Base-by-base conservation (phyloP, 2,797 vertebrate species). In the Leptodactylus fallax region DNA sequence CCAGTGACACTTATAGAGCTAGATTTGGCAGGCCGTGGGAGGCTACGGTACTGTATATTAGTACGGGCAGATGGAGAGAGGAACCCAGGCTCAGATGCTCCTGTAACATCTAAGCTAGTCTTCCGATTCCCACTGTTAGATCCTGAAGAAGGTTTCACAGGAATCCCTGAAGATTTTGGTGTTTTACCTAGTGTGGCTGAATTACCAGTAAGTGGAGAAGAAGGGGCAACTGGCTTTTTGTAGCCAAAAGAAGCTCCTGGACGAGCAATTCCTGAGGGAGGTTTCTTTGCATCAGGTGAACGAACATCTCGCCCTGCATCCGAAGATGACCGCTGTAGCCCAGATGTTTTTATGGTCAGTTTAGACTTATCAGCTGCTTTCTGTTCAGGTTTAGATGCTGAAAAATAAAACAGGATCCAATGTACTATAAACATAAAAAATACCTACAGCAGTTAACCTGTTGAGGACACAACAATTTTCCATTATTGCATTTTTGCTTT, bases 21-120 rank as follows among this genome's bases (percentile, higher is more conserved):
- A 36, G 98, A 97, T 92, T 99, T 99, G 79, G 98, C 97, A 0
- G 98, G 98, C n/a, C 98, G 97, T 19, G 98, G 98, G 90, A 99
- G 95, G 91, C 98, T 99, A 87, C 98, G 98, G 89, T 99, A 99
- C 92, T 99, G 98, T 81, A 99, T 97, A 87, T 97, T 98, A 13
- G 96, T 96, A 45, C 98, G 96, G 87, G 98, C 97, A n/a, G 95
- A 96, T 0, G 97, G 95, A 0, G 97, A 97, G 90, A 98, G 92
- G 90, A 98, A 98, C 0, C 97, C 96, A 0, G 95, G 94, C 79
- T 97, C 97, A 0, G 95, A 94, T 0, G 93, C 91, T 0, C 92
- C 96, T 61, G 97, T 96, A 80, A 98, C 98, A 11, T 99, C 98
- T 2, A 99, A 92, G 91, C 98, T 99, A 0, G 96, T 98, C 91